phyloP scores from a whole-genome alignment of 2,113 vertebrate species.

The Bucco capensis region DNA sequence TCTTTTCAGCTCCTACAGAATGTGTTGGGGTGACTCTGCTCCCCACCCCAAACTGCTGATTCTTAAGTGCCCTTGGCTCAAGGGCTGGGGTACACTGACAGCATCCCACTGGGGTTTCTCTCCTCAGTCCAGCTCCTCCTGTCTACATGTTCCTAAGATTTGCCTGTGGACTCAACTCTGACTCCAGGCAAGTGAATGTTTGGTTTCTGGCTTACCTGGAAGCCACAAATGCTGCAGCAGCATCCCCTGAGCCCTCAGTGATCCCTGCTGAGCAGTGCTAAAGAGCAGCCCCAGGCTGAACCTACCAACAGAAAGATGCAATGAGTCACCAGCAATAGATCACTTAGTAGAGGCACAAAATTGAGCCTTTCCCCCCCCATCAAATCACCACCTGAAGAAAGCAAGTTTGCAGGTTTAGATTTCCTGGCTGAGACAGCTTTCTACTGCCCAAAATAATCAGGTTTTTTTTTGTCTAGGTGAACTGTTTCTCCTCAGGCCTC shows the following conservation, averaged over 20 bases:
- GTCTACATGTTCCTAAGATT: background rate
- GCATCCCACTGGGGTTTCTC: background rate
- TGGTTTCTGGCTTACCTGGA: background rate
- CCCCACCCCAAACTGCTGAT: background rate
- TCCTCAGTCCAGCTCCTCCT: background rate
- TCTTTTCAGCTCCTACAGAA: background rate
- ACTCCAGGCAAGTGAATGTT: background rate
- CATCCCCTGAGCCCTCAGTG: background rate
- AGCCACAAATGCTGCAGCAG: background rate
- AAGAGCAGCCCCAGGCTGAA: background rate
- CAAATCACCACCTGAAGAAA: background rate
- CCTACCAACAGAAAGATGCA: background rate
- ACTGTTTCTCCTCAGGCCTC: background rate
- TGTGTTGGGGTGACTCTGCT: background rate
- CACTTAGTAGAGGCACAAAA: background rate
- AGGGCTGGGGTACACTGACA: background rate
- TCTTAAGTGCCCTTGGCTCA: background rate
- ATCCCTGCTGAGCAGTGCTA: background rate
- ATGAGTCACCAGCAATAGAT: background rate
- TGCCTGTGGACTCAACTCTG: background rate
- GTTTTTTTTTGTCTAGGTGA: background rate
- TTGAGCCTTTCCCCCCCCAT: background rate
- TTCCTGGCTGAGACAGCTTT: background rate
- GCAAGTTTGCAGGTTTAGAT: background rate
- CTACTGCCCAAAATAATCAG: background rate